Conservation (phyloP, 23 tunicate genomes). For the Ciona savignyi region DNA sequence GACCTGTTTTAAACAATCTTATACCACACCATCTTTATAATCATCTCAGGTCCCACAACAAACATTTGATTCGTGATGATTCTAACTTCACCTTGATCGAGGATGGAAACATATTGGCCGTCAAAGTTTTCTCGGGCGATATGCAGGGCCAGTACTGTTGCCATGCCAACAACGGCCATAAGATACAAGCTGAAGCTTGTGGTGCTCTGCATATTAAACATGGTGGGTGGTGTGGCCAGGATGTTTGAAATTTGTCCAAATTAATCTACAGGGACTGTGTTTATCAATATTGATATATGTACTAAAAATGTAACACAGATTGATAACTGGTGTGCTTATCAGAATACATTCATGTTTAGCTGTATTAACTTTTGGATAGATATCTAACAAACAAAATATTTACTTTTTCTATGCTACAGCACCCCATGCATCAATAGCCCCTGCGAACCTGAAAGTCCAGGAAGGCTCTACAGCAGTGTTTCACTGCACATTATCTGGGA, state of each 20-base stretch:
- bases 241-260: no score
- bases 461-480: neutral
- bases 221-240: neutral
- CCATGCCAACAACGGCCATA: neutral
- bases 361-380: no score
- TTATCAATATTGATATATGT: no score
- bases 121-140: neutral
- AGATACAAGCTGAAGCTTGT: neutral
- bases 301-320: no score
- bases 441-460: neutral
- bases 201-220: neutral
- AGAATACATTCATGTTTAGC: no score
- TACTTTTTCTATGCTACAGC: neutral
- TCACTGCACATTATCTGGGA: conserved; percentile 3
- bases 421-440: neutral
- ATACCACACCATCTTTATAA: no score
- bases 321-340: no score
- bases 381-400: no score
- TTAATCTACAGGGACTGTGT: no score
- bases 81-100: neutral
- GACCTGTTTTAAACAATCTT: no score
- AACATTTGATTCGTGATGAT: neutral
- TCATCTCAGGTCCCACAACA: neutral
- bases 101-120: neutral
- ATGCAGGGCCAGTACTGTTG: neutral